Percentiles rank a stretch among this genome's conserved stretches.
Evolutionary conservation across 2,797 vertebrate species (phyloP).

Genomic region (Pyrocephalus nanus): DNA sequence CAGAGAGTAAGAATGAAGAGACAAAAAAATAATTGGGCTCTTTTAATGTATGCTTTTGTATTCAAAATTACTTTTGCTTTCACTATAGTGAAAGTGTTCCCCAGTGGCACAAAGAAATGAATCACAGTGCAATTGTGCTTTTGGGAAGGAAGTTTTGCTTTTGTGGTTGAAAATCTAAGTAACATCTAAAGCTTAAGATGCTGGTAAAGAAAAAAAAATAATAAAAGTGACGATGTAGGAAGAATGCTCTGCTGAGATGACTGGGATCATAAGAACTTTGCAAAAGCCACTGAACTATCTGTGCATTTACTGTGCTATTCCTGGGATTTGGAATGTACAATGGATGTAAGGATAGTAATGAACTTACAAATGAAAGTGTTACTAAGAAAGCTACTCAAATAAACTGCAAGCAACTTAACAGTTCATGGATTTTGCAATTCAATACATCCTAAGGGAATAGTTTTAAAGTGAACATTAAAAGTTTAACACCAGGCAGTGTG

Average conservation of each 20-base stretch:
- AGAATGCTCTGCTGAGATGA: background rate
- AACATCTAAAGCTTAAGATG: background rate
- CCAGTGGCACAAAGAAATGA: background rate
- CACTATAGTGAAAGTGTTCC: background rate
- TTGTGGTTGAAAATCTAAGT: background rate
- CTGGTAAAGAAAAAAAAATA: background rate
- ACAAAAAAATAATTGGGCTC: background rate
- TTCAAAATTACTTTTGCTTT: background rate
- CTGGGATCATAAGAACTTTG: background rate
- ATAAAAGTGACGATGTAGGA: background rate
- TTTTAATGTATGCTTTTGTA: background rate
- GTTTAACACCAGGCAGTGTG: background rate
- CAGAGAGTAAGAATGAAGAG: background rate
- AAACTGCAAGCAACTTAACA: background rate
- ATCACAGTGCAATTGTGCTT: background rate
- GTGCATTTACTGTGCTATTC: background rate
- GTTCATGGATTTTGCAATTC: slow-evolving; percentile 23
- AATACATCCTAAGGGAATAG: background rate
- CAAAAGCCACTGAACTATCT: background rate
- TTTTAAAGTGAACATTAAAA: slow-evolving; percentile 10
- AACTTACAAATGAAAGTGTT: slow-evolving; percentile 11
- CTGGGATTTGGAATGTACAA: background rate
- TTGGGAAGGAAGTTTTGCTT: background rate
- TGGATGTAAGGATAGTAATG: background rate
- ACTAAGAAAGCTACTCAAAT: background rate